Percentiles rank a stretch among this genome's conserved stretches.
Evolutionary conservation across 2,888 invertebrate genomes (phyloP).

Genomic region (Pediacus dermestoides): DNA sequence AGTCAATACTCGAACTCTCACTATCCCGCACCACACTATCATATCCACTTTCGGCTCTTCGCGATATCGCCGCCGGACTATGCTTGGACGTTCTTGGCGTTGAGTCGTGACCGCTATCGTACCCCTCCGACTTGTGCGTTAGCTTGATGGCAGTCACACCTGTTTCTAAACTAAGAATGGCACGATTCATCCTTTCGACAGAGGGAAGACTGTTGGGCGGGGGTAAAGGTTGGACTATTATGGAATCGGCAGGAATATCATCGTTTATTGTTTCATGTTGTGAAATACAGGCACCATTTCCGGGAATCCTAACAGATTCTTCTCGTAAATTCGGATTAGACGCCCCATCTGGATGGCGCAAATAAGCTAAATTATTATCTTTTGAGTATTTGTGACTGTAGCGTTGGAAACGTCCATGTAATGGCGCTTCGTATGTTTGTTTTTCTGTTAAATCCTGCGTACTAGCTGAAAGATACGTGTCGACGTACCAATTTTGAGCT

Average conservation of each 20-base stretch:
- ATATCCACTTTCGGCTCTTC: constrained; percentile 85
- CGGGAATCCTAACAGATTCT: constrained; percentile 59
- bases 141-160: constrained; percentile 61
- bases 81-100: constrained; percentile 79
- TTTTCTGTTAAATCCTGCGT: constrained; percentile 50
- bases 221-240: constrained; percentile 44
- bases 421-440: constrained; percentile 30
- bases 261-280: constrained; percentile 49
- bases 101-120: constrained; percentile 81
- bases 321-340: constrained; percentile 86
- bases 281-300: constrained; percentile 55
- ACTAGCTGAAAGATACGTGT: constrained; percentile 54
- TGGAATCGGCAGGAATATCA: constrained; percentile 43
- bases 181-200: constrained; percentile 61
- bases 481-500: constrained; percentile 62
- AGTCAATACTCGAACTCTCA: constrained; percentile 83
- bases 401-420: constrained; percentile 58
- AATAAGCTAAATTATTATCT: constrained; percentile 60
- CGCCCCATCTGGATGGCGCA: constrained; percentile 88
- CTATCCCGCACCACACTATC: constrained; percentile 87
- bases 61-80: constrained; percentile 72
- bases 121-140: constrained; percentile 62
- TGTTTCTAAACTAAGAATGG: constrained; percentile 61
- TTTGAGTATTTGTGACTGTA: constrained; percentile 54
- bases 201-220: constrained; percentile 61